phyloP scores from a whole-genome alignment of 2,113 vertebrate species.

The Chrysochloris asiatica region DNA sequence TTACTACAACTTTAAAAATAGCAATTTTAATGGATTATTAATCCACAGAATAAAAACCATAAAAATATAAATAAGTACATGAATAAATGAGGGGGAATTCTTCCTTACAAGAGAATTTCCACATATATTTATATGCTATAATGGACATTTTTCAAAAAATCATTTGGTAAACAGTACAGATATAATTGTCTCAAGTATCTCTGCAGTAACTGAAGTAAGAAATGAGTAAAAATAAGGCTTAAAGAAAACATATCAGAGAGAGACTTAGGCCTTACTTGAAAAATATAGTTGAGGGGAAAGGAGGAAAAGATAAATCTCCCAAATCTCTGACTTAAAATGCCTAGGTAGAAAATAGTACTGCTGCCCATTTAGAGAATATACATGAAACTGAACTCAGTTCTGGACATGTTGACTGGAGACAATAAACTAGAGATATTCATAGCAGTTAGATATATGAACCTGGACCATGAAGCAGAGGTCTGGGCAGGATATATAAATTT shows the following conservation, averaged over 20 bases:
- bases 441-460: background rate
- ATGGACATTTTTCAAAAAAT: background rate
- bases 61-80: background rate
- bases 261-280: background rate
- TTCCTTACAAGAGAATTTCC: background rate
- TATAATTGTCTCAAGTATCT: constrained; percentile 24
- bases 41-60: background rate
- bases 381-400: background rate
- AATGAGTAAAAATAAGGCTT: background rate
- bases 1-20: no score
- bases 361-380: background rate
- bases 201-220: constrained; percentile 26
- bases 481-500: background rate
- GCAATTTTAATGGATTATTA: background rate
- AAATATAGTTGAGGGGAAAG: no score
- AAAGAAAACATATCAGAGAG: background rate
- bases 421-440: background rate
- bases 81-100: background rate
- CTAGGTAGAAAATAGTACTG: background rate
- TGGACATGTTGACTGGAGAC: background rate
- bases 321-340: background rate
- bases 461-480: background rate
- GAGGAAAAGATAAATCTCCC: constrained; percentile 10
- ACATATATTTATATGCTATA: background rate
- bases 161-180: constrained; percentile 29